These are phyloP conservation scores for Trematomus bernacchii DNA, from an alignment of 2,797 vertebrate genomes.

Conservation along the genomic window DNA sequence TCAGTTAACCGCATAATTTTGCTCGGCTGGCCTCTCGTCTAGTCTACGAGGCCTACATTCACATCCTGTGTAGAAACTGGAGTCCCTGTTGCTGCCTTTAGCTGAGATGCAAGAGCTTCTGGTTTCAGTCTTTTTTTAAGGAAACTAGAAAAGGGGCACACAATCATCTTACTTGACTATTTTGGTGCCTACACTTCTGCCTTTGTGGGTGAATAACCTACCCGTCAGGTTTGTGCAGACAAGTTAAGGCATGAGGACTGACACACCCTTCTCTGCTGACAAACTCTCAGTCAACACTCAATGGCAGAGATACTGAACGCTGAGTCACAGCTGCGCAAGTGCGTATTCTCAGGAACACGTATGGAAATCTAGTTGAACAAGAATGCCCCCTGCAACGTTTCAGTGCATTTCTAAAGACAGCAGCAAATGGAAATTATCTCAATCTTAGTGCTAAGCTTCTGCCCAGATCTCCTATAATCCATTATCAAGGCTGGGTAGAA, in stretches of 20 bases:
- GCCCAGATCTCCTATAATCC: conserved; percentile 55
- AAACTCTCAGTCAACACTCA: conserved; percentile 57
- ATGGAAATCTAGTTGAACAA: conserved; percentile 32
- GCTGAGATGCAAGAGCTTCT: conserved; percentile 2
- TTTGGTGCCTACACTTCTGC: conserved; percentile 12
- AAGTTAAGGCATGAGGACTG: conserved; percentile 61
- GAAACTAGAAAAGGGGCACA: conserved; percentile 23
- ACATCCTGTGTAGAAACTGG: conserved; percentile 16
- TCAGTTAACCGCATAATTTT: conserved; percentile 1
- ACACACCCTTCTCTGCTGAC: conserved; percentile 62
- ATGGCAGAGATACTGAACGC: conserved; percentile 35
- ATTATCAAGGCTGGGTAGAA: conserved; percentile 53
- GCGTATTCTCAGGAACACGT: conserved; percentile 26
- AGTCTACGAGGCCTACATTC: conserved; percentile 23
- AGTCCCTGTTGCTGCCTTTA: conserved; percentile 16
- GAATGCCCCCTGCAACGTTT: conserved; percentile 15
- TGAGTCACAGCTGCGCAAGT: conserved; percentile 54
- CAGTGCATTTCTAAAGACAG: conserved; percentile 40
- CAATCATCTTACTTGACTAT: conserved; percentile 16
- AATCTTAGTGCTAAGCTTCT: conserved; percentile 41
- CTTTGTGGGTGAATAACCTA: conserved; percentile 32
- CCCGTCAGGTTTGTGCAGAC: conserved; percentile 43
- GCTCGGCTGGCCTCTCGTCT: conserved; percentile 6
- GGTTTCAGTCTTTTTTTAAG: conserved; percentile 26
- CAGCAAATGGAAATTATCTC: conserved; percentile 42